Percentiles rank a stretch among this genome's conserved stretches.
phyloP scores from a whole-genome alignment of 2,113 vertebrate genomes.

The Hemicordylus capensis region DNA sequence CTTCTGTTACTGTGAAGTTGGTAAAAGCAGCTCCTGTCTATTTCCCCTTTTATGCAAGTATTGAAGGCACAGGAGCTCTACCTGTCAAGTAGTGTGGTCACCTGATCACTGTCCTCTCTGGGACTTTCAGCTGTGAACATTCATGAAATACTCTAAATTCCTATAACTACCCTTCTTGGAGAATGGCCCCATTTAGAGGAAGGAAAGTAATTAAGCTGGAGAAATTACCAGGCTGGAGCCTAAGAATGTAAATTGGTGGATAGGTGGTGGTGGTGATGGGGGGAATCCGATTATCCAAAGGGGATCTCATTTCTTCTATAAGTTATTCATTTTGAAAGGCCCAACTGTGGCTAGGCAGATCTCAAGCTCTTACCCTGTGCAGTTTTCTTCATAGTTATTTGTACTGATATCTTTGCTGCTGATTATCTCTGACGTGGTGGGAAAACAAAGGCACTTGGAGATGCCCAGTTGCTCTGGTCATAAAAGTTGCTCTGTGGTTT shows the following conservation, averaged over 20 bases:
- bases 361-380: conserved; percentile 13
- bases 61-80: neutral
- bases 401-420: conserved; percentile 30
- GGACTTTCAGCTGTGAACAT: neutral
- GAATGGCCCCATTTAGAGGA: conserved; percentile 13
- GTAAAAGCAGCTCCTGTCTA: neutral
- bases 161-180: neutral
- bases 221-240: conserved; percentile 18
- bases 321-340: conserved; percentile 16
- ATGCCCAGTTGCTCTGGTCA: neutral
- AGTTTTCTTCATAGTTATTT: neutral
- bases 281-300: neutral
- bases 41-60: neutral
- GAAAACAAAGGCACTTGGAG: conserved; percentile 7
- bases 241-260: conserved; percentile 30
- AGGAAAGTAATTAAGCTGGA: neutral
- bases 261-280: neutral
- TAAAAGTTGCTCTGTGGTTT: neutral
- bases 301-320: neutral
- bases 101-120: neutral
- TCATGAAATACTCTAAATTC: neutral
- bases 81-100: neutral
- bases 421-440: conserved; percentile 21
- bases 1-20: neutral
- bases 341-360: neutral